phyloP scores from a whole-genome alignment of 2,113 vertebrate species.

The Sceloporus undulatus region DNA sequence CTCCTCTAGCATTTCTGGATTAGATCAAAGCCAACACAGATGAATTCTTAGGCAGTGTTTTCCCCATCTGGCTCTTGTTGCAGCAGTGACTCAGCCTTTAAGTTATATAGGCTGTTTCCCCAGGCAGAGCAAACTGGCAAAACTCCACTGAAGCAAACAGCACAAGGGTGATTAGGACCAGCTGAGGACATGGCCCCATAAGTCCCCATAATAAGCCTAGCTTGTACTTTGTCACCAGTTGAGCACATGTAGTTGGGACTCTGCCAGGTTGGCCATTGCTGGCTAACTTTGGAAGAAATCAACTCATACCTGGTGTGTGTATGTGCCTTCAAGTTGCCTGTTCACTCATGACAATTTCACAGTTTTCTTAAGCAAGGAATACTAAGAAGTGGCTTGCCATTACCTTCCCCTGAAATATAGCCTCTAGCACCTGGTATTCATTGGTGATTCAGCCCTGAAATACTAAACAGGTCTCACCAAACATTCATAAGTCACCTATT shows the following conservation, averaged over 20 bases:
- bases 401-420: no score
- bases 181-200: not conserved
- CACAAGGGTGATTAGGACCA: not conserved
- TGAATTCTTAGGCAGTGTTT: slow-evolving; percentile 10
- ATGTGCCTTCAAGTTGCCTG: no score
- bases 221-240: not conserved
- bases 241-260: not conserved
- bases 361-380: no score
- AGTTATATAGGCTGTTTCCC: not conserved
- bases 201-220: not conserved
- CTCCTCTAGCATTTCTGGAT: not conserved
- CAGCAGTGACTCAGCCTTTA: not conserved
- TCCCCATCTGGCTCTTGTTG: not conserved
- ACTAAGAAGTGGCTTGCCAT: no score
- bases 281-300: not conserved
- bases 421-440: no score
- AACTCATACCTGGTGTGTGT: not conserved
- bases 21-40: not conserved
- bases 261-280: not conserved
- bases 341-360: no score
- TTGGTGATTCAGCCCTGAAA: no score
- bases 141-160: not conserved
- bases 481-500: not conserved
- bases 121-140: not conserved
- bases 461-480: no score